Conservation (phyloP, 2,797 vertebrate species). For the Mycteria americana region DNA sequence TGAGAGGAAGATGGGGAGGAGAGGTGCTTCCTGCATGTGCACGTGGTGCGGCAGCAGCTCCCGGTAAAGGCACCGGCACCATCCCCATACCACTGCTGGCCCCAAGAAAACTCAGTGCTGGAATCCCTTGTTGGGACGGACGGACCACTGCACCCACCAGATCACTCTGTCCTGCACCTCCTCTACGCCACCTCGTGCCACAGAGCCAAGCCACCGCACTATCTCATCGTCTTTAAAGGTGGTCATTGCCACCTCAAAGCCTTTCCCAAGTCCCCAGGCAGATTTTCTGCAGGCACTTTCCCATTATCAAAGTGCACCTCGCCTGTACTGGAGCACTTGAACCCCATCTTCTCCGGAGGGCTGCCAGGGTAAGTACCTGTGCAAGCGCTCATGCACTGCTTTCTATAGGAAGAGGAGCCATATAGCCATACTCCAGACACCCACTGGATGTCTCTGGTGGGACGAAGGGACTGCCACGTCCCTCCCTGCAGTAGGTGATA, state of each 20-base stretch:
- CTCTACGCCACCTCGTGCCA: neutral
- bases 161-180: neutral
- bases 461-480: neutral
- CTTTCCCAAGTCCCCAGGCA: slow-evolving; percentile 72
- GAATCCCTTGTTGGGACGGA: neutral
- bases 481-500: neutral
- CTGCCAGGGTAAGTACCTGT: neutral
- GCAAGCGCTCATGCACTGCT: neutral
- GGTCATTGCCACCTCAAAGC: slow-evolving; percentile 79
- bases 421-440: neutral
- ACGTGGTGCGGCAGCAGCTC: neutral
- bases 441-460: neutral
- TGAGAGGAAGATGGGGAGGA: neutral
- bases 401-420: neutral
- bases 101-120: neutral
- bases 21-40: neutral
- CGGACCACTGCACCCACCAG: neutral
- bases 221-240: neutral
- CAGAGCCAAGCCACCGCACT: neutral
- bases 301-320: slow-evolving; percentile 77
- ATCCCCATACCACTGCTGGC: neutral
- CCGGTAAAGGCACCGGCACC: neutral
- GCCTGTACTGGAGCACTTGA: slow-evolving; percentile 76
- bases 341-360: slow-evolving; percentile 79
- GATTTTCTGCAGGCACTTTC: slow-evolving; percentile 72